Base-by-base conservation (phyloP, 2,797 vertebrate genomes). In the Catostomus latipinnis region DNA sequence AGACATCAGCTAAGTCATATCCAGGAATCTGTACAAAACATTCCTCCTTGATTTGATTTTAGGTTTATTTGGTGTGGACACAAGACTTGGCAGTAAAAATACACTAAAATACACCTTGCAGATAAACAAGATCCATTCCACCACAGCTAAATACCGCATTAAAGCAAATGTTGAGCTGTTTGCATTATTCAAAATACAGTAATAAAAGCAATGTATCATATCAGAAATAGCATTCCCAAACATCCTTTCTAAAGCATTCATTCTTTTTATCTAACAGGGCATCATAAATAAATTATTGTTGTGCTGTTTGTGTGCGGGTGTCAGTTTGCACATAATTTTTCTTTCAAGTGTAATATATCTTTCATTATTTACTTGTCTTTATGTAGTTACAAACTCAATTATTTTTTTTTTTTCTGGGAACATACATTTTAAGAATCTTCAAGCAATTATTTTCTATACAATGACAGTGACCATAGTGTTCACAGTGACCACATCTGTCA, bases 241-340 rank as follows among this genome's bases (percentile, higher is more conserved):
- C 16, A 53, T 69, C 34, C 5, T 71, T 53, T 22, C 52, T 18
- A 66, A 57, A 45, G 71, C 16, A 69, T 18, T 57, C n/a, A 16
- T 58, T 82, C 56, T 58, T 60, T 78, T 52, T 75, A 60, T 9
- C 48, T n/a, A 69, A 54, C 22, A 76, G 34, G 34, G 34, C 34
- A 34, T 2, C 34, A 34, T 34, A 34, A 34, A 34, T 34, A 34
- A 34, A 4, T 34, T 3, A 34, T 34, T 34, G 34, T 34, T 34
- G 34, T 34, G 34, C 2, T 34, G 34, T 34, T 2, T 66, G 84
- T 76, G 83, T 70, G 83, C 71, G 2, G n/a, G 45, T 65, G 10
- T 54, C 46, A 52, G 50, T 45, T 86, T 87, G 82, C 86, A 86
- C 88, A 80, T 61, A 9, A 18, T 56, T 71, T 78, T 45, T 3